Conservation (phyloP, 2,888 invertebrate species). For the Anagyrus pseudococci region DNA sequence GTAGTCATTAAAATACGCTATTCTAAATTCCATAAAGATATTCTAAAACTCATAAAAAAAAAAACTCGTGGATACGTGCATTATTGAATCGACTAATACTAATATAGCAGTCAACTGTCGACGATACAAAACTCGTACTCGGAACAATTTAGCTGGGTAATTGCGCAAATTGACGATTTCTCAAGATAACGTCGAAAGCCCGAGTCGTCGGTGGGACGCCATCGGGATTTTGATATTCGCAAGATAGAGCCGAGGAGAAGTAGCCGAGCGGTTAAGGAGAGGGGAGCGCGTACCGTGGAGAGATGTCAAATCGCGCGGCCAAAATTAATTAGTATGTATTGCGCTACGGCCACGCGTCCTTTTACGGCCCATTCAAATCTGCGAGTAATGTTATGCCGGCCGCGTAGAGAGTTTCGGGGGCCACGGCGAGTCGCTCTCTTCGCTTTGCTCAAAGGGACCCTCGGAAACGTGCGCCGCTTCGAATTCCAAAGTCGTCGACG, state of each 20-base stretch:
- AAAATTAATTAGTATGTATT: constrained; percentile 40
- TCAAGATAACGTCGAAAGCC: constrained; percentile 23
- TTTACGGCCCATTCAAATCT: constrained; percentile 37
- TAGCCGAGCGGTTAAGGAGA: background rate
- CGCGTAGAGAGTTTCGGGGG: constrained; percentile 35
- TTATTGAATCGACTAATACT: no score
- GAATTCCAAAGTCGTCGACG: constrained; percentile 24
- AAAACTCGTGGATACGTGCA: no score
- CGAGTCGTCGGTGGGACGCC: constrained; percentile 1
- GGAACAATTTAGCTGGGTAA: constrained; percentile 1
- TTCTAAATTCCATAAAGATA: no score
- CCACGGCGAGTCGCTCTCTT: background rate
- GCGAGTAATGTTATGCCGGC: constrained; percentile 35
- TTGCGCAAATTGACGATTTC: constrained; percentile 15
- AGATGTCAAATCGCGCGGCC: constrained; percentile 21
- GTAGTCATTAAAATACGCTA: no score
- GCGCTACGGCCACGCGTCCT: constrained; percentile 30
- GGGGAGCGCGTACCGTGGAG: background rate
- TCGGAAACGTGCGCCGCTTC: constrained; percentile 9
- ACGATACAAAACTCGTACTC: background rate
- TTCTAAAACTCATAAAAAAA: no score
- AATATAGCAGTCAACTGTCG: background rate
- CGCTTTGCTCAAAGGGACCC: background rate
- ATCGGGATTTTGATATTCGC: constrained; percentile 29
- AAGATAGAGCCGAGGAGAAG: background rate